Evolutionary conservation across 2,113 vertebrate genomes (phyloP).

Genomic region (Sturnus vulgaris): DNA sequence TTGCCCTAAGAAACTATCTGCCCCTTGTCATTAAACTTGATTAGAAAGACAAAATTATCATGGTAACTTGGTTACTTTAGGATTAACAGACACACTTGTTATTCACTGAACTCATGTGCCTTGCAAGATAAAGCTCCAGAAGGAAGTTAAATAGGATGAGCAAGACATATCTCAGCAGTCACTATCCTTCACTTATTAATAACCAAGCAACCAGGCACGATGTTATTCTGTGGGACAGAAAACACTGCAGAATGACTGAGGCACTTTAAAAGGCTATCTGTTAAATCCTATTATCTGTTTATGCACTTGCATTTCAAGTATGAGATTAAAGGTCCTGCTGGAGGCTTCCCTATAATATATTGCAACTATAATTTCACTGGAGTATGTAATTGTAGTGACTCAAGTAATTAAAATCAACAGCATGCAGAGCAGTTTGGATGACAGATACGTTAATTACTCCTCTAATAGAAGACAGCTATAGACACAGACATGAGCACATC

Average conservation of each 20-base stretch:
- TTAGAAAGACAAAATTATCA: background rate
- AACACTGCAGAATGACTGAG: background rate
- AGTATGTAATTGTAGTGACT: background rate
- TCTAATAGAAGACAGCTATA: background rate
- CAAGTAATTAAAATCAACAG: conserved; percentile 1
- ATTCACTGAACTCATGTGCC: background rate
- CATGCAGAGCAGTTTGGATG: background rate
- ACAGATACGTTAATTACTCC: background rate
- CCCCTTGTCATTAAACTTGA: background rate
- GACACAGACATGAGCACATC: background rate
- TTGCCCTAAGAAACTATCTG: background rate
- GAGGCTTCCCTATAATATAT: background rate
- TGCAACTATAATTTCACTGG: background rate
- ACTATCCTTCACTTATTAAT: background rate
- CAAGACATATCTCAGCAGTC: background rate
- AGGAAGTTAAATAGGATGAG: background rate
- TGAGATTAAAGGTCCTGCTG: background rate
- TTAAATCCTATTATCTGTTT: background rate
- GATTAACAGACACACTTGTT: background rate
- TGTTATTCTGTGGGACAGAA: background rate
- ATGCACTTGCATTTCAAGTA: background rate
- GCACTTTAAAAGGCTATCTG: background rate
- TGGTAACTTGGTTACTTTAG: background rate
- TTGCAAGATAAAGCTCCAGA: background rate
- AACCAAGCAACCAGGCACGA: background rate